Percentiles rank a stretch among this genome's conserved stretches.
Evolutionary conservation across 2,888 invertebrate species (phyloP).

Genomic region (Urechis unicinctus): DNA sequence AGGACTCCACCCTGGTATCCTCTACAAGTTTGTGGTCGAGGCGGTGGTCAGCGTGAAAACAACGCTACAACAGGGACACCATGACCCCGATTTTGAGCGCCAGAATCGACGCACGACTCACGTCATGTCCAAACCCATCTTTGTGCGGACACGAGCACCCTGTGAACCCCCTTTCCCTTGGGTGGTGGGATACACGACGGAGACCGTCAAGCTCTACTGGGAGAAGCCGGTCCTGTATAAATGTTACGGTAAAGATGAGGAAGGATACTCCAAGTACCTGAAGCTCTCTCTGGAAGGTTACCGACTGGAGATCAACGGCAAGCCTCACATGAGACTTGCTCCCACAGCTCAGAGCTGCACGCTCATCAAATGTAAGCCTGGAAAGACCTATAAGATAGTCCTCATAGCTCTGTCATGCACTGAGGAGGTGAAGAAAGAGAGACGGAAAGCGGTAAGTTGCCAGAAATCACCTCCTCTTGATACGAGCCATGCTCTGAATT

Average conservation of each 20-base stretch:
- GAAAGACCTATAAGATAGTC: slow-evolving; percentile 43
- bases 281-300: slow-evolving; percentile 33
- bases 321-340: slow-evolving; percentile 42
- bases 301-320: slow-evolving; percentile 30
- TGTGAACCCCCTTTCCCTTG: slow-evolving; percentile 41
- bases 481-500: too few relatives aligned
- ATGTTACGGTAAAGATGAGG: slow-evolving; percentile 36
- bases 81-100: slow-evolving; percentile 31
- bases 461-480: too few relatives aligned
- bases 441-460: slow-evolving; percentile 24
- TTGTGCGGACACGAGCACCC: slow-evolving; percentile 44
- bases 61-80: slow-evolving; percentile 32
- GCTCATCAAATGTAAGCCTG: slow-evolving; percentile 48
- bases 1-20: slow-evolving; percentile 40
- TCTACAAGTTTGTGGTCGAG: slow-evolving; percentile 46
- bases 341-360: slow-evolving; percentile 46
- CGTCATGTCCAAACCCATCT: slow-evolving; percentile 42
- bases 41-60: slow-evolving; percentile 49
- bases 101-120: slow-evolving; percentile 44
- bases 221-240: slow-evolving; percentile 46
- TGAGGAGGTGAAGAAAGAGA: slow-evolving; percentile 39
- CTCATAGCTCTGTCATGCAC: slow-evolving; percentile 48
- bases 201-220: slow-evolving; percentile 46
- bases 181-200: slow-evolving; percentile 40
- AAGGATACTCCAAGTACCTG: slow-evolving; percentile 38